A percentile compares a stretch with the other conserved stretches of the same genome.
Evolutionary conservation across 2,797 vertebrate genomes (phyloP).

Genomic region (Micropoecilia bifurca): DNA sequence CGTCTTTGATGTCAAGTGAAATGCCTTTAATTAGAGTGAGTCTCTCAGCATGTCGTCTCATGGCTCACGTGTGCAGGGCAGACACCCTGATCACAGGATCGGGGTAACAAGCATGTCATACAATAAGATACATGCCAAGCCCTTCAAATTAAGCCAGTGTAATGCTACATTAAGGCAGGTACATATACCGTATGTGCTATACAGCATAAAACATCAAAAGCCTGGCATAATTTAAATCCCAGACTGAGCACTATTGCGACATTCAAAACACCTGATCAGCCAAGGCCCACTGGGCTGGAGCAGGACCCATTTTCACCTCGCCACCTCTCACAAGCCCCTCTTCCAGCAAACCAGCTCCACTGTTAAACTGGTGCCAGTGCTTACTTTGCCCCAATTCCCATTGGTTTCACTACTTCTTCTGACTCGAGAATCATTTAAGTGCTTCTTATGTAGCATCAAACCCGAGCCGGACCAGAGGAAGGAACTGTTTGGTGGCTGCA

Average conservation of each 20-base stretch:
- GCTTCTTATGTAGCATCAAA: not conserved
- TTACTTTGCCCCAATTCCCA: not conserved
- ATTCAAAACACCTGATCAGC: not conserved
- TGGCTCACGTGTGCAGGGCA: constrained; percentile 12
- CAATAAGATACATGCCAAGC: not conserved
- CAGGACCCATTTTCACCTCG: not conserved
- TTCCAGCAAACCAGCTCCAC: not conserved
- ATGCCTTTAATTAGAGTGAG: constrained; percentile 48
- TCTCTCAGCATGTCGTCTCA: constrained; percentile 18
- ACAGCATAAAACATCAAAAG: not conserved
- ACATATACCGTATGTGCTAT: not conserved
- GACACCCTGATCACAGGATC: constrained; percentile 41
- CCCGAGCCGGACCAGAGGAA: not conserved
- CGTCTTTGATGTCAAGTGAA: constrained; percentile 55
- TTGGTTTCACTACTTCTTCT: not conserved
- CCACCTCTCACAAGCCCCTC: not conserved
- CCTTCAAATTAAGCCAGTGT: not conserved
- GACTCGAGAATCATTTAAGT: not conserved
- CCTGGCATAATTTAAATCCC: not conserved
- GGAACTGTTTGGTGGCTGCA: not conserved
- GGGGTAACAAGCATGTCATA: constrained; percentile 11
- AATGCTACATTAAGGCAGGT: not conserved
- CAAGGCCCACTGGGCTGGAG: not conserved
- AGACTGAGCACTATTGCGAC: not conserved
- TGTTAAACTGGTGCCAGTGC: not conserved